Conservation (phyloP, 2,113 vertebrate species). For the Sinosuthora webbiana region DNA sequence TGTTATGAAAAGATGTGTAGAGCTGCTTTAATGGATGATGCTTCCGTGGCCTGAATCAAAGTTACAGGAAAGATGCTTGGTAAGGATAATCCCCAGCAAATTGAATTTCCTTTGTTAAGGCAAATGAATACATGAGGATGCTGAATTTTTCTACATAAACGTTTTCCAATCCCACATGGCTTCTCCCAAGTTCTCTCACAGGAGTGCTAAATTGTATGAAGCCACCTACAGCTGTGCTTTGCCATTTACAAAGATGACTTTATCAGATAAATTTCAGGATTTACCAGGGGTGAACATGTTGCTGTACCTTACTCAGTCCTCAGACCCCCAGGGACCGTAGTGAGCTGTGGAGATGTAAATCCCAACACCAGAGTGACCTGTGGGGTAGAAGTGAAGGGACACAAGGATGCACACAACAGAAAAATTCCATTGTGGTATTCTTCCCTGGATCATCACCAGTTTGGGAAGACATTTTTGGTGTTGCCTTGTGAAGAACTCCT, state of each 20-base stretch:
- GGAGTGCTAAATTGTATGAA: neutral
- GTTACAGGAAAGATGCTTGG: neutral
- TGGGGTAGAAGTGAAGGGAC: neutral
- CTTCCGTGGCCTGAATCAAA: neutral
- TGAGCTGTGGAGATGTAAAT: accelerated
- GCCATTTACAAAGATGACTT: neutral
- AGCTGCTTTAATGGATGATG: neutral
- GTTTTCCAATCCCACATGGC: neutral
- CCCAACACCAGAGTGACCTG: neutral
- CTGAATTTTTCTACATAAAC: neutral
- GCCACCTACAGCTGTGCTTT: neutral
- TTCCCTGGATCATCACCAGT: neutral
- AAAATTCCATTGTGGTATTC: neutral
- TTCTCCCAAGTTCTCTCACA: neutral
- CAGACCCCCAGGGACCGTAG: accelerated
- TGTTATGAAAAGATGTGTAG: neutral
- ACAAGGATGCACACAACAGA: neutral
- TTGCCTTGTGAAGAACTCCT: neutral
- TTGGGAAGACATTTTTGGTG: neutral
- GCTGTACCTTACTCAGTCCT: neutral
- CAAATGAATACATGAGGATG: neutral
- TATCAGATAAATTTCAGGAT: neutral
- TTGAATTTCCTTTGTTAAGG: neutral
- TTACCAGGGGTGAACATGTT: neutral
- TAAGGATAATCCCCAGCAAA: neutral